Evolutionary conservation across 2,888 invertebrate species (phyloP).

Genomic region (Prostheceraeus crozeri): DNA sequence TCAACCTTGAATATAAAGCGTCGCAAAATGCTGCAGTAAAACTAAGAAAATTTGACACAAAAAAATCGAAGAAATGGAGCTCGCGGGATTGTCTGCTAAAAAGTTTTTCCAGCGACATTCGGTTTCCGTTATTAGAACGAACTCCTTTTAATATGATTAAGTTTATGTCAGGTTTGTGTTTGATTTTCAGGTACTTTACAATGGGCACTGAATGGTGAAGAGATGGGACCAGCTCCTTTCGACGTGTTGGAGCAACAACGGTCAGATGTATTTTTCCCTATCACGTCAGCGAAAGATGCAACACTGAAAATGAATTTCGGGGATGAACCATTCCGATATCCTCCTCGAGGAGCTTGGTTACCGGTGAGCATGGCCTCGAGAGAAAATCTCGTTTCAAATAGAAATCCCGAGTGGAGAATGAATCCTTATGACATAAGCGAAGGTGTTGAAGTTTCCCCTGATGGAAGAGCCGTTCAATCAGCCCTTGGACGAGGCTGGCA

Average conservation of each 20-base stretch:
- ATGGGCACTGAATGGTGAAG: slow-evolving; percentile 62
- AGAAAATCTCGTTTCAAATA: slow-evolving; percentile 30
- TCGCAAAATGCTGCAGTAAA: too few relatives aligned
- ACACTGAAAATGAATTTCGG: slow-evolving; percentile 36
- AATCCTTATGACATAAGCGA: slow-evolving; percentile 34
- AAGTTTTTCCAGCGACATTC: too few relatives aligned
- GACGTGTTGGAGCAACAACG: slow-evolving; percentile 14
- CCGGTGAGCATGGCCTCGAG: slow-evolving; percentile 31
- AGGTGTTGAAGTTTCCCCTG: slow-evolving; percentile 33
- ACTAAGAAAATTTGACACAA: too few relatives aligned
- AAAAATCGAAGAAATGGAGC: too few relatives aligned
- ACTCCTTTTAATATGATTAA: too few relatives aligned
- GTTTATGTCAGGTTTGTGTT: too few relatives aligned
- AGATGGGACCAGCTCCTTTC: slow-evolving; percentile 31
- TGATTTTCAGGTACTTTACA: slow-evolving; percentile 63
- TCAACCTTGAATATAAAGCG: too few relatives aligned
- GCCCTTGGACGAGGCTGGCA: slow-evolving; percentile 33
- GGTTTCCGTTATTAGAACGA: too few relatives aligned
- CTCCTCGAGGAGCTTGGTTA: slow-evolving; percentile 34
- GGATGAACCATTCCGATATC: slow-evolving; percentile 33
- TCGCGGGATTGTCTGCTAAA: too few relatives aligned
- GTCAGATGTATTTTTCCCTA: too few relatives aligned
- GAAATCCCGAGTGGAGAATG: slow-evolving; percentile 35
- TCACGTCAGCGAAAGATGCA: too few relatives aligned
- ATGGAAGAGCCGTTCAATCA: slow-evolving; percentile 33